Conservation (phyloP, 1,140 invertebrate species). For the Camponotus pennsylvanicus region DNA sequence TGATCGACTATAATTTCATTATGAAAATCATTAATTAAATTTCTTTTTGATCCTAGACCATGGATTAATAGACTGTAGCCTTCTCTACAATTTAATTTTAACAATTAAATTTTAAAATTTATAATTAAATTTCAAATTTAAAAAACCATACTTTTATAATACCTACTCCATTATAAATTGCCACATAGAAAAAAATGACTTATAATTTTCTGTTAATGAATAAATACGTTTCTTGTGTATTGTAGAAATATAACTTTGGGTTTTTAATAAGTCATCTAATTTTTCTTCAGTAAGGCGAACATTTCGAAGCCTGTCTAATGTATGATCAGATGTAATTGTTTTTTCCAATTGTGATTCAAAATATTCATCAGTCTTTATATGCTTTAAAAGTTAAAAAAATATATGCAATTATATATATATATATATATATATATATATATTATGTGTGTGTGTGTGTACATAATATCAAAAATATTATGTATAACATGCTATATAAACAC, state of each 20-base stretch:
- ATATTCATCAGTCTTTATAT: slow-evolving; percentile 80
- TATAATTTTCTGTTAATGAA: slow-evolving; percentile 68
- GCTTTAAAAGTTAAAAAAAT: slow-evolving; percentile 75
- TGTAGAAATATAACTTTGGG: slow-evolving; percentile 86
- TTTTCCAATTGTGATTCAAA: slow-evolving; percentile 83
- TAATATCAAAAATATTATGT: slow-evolving; percentile 45
- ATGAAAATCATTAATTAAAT: slow-evolving; percentile 92
- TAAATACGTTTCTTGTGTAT: slow-evolving; percentile 86
- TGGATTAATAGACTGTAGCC: slow-evolving; percentile 95
- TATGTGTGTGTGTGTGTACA: slow-evolving; percentile 71
- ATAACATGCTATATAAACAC: slow-evolving; percentile 16
- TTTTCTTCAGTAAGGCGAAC: slow-evolving; percentile 90
- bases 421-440: too few relatives aligned
- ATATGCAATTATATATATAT: slow-evolving; percentile 2
- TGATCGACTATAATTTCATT: slow-evolving; percentile 88
- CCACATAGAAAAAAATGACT: slow-evolving; percentile 79
- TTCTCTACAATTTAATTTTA: slow-evolving; percentile 88
- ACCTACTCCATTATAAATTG: slow-evolving; percentile 82
- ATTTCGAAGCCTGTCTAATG: slow-evolving; percentile 91
- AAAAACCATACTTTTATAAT: slow-evolving; percentile 4
- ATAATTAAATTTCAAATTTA: neutral
- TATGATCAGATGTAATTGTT: slow-evolving; percentile 93
- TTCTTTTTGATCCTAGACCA: slow-evolving; percentile 95
- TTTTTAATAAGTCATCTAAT: slow-evolving; percentile 87
- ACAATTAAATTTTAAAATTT: neutral